These are phyloP conservation scores for Mola mola DNA, from an alignment of 2,113 vertebrate genomes.

Conservation along the genomic window DNA sequence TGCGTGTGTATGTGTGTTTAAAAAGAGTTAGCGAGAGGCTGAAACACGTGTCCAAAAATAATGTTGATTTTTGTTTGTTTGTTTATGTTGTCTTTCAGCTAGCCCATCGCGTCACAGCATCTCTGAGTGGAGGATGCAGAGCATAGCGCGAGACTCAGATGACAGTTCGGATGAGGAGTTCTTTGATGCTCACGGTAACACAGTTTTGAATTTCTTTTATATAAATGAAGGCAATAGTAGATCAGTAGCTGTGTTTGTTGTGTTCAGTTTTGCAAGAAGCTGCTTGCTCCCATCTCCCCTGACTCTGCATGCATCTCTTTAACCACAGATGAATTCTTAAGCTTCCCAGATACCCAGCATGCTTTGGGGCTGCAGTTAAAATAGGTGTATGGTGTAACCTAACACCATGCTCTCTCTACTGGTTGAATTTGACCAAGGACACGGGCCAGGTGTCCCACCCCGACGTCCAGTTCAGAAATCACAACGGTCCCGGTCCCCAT, in stretches of 20 bases:
- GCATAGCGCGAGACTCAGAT: conserved; percentile 94
- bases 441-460: conserved; percentile 26
- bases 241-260: background rate
- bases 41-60: conserved; percentile 60
- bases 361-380: conserved; percentile 77
- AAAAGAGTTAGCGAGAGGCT: conserved; percentile 39
- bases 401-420: conserved; percentile 17
- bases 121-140: conserved; percentile 98
- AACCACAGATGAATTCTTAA: conserved; percentile 80
- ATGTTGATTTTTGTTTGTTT: conserved; percentile 52
- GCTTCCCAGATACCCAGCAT: conserved; percentile 79
- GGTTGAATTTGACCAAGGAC: conserved; percentile 47
- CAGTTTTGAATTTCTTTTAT: background rate
- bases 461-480: conserved; percentile 48
- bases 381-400: conserved; percentile 55
- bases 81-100: conserved; percentile 81
- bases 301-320: conserved; percentile 71
- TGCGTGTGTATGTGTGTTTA: conserved; percentile 26
- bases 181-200: conserved; percentile 94
- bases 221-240: background rate
- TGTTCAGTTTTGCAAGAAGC: conserved; percentile 8
- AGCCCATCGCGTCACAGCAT: conserved; percentile 94
- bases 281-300: conserved; percentile 29
- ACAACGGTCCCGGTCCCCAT: too few relatives aligned
- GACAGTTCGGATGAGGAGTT: conserved; percentile 96